Base-by-base conservation (phyloP, 2,888 invertebrate genomes). In the Ennomos erosarius region DNA sequence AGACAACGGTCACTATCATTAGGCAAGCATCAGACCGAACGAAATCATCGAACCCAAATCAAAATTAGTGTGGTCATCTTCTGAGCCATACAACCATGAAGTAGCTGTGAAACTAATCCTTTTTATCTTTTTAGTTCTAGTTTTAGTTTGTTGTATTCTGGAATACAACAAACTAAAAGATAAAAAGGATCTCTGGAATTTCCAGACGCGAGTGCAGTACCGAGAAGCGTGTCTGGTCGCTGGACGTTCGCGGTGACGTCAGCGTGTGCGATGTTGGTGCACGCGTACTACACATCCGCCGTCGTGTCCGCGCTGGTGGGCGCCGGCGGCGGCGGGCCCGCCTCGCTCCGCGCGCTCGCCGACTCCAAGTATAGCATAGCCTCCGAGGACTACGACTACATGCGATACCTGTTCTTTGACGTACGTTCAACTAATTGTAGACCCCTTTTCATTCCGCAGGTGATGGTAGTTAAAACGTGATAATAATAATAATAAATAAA, bases 221-320 rank as follows among this genome's bases (percentile, higher is more conserved):
- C 90, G 0, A 69, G 76, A 50, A 81, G 87, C 4, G 57, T 78
- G 9, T 83, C 90, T 13, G 90, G 89, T 0, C 76, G 90, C 0
- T 81, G 84, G 77, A 80, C 84, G 0, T 90, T 90, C 68, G 70
- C 79, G 1, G 84, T 87, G 0, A 64, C 90, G 1, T 90, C 90
- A 0, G 62, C 85, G 9, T 83, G 83, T 8, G 81, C 88, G 0
- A 90, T 90, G 89, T 64, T 90, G 37, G 82, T 90, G 0, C 86
- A 90, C 52, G 88, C 90, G 0, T 90, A 90, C 69, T 90, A 90
- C 62, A 87, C 90, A 0, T 90, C 89, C 0, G 88, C 90, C 3
- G 85, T 90, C 1, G 89, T 90, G 1, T 90, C 90, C 0, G 82
- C 85, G 0, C 79, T 90, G 8, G 85, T 90, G 90, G 84, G 83